Base-by-base conservation (phyloP, 2,797 vertebrate species). In the Micromesistius poutassou region DNA sequence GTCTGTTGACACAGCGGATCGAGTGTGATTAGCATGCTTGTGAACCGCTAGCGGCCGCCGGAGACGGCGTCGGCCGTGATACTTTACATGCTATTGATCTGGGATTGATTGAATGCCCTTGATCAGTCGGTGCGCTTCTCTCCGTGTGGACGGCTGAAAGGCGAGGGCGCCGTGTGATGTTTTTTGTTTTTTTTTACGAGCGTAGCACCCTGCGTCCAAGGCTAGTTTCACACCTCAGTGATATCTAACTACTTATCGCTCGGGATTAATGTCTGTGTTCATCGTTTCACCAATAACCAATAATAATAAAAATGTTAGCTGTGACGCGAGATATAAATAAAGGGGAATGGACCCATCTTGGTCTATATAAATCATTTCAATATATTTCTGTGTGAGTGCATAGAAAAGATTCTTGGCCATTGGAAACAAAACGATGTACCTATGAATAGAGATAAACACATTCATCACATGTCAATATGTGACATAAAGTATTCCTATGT, bases 11-110 rank as follows among this genome's bases (percentile, higher is more conserved):
- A n/a, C 19, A 6, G n/a, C 22, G 46, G 46, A 50, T 50, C 3
- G 6, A 19, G 50, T 62, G 35, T 80, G 50, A 81, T 89, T 83
- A 81, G 31, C 83, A 87, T 86, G 85, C 76, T 72, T 74, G 68
- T 80, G 84, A 84, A 87, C 81, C n/a, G 79, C 74, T 74, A 77
- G 72, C 72, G 80, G 76, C 78, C 88, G 74, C 83, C 85, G 86
- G 80, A 72, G 73, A 77, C 80, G 78, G 77, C 83, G 77, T 76
- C n/a, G 1, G 72, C 66, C 71, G 28, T 71, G 74, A 77, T 40
- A 40, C 33, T 84, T 78, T 78, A 79, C 62, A 73, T 81, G 55
- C 0, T 76, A 89, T 87, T 80, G 83, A 87, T 84, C 46, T 4
- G 66, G 2, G 73, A 84, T 87, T 78, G 88, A 88, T 84, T 62